phyloP scores from a whole-genome alignment of 2,113 vertebrate genomes.

The Scophthalmus maximus region DNA sequence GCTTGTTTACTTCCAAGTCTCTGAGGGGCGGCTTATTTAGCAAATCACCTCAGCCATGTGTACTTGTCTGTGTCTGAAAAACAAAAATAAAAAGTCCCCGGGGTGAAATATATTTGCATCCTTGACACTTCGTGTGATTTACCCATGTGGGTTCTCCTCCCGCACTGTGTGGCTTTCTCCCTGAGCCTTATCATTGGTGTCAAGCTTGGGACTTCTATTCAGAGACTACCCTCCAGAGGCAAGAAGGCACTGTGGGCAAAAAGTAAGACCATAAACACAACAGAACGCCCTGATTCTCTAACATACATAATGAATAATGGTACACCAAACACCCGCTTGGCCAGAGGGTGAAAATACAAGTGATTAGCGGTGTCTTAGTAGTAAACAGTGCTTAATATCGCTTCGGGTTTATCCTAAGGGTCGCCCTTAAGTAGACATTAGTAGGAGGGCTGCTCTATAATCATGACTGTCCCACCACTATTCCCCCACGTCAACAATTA shows the following conservation, averaged over 20 bases:
- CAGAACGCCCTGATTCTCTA: slow-evolving; percentile 33
- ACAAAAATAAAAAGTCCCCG: slow-evolving; percentile 81
- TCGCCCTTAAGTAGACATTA: slow-evolving; percentile 4
- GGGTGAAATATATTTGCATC: slow-evolving; percentile 75
- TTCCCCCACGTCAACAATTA: slow-evolving; percentile 29
- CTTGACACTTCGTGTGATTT: slow-evolving; percentile 72
- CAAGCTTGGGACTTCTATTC: slow-evolving; percentile 75
- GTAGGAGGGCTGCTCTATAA: slow-evolving; percentile 23
- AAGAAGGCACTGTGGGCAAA: slow-evolving; percentile 52
- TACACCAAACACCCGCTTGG: slow-evolving; percentile 20
- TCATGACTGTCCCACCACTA: slow-evolving; percentile 3
- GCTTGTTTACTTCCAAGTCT: slow-evolving; percentile 74
- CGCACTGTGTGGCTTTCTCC: slow-evolving; percentile 45
- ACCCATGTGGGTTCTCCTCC: slow-evolving; percentile 54
- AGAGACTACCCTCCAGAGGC: slow-evolving; percentile 66
- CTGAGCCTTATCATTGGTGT: slow-evolving; percentile 67
- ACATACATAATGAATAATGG: slow-evolving; percentile 33
- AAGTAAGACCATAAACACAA: slow-evolving; percentile 65
- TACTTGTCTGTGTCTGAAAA: slow-evolving; percentile 74
- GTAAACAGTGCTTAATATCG: slow-evolving; percentile 44
- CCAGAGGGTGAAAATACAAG: slow-evolving; percentile 26
- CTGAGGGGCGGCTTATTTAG: slow-evolving; percentile 60
- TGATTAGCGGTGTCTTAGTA: slow-evolving; percentile 33
- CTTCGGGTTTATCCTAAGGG: slow-evolving; percentile 30
- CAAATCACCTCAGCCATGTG: slow-evolving; percentile 74